Base-by-base conservation (phyloP, 2,797 vertebrate genomes). In the Orientallactaga sibirica region DNA sequence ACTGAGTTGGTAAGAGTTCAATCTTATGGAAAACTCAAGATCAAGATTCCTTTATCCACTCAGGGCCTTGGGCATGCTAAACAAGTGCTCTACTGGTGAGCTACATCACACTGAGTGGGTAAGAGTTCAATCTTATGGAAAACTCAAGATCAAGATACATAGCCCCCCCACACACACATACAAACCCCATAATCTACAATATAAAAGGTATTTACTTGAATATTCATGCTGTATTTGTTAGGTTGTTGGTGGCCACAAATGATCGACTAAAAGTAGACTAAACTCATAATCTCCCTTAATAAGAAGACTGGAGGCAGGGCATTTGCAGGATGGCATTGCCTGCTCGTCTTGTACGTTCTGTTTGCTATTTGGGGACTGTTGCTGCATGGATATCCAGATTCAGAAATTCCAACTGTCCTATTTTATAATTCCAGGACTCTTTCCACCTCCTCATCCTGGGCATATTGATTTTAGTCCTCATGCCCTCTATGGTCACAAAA, bases 11-110 rank as follows among this genome's bases (percentile, higher is more conserved):
- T 29, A 93, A 92, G 1, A 37, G 15, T 86, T 85, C 66, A n/a
- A 48, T 62, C 87, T 96, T 92, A 79, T 84, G 24, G 20, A 22
- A 95, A 92, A 86, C 2, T 88, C 76, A 87, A 93, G 29, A 66
- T 33, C 58, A 94, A 91, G 20, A 37, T 64, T n/a, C n/a, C n/a
- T n/a, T n/a, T n/a, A n/a, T n/a, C n/a, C n/a, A n/a, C 15, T 14
- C n/a, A 68, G 25, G 22, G 37, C 43, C n/a, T 78, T 78, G 74
- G 29, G n/a, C 16, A 67, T 27, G 16, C 12, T 55, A 88, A 33
- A 29, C 74, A 88, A 68, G 37, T 68, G 33, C 14, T 77, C 37
- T 76, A 41, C 25, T n/a, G 20, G 16, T 52, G 15, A 10, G 43
- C 52, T 37, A 37, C 29, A 48, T 48, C 4, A 5, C 12, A 27